A percentile compares a stretch with the other conserved stretches of the same genome.
phyloP scores from a whole-genome alignment of 2,113 vertebrate genomes.

The Coracopsis vasa region DNA sequence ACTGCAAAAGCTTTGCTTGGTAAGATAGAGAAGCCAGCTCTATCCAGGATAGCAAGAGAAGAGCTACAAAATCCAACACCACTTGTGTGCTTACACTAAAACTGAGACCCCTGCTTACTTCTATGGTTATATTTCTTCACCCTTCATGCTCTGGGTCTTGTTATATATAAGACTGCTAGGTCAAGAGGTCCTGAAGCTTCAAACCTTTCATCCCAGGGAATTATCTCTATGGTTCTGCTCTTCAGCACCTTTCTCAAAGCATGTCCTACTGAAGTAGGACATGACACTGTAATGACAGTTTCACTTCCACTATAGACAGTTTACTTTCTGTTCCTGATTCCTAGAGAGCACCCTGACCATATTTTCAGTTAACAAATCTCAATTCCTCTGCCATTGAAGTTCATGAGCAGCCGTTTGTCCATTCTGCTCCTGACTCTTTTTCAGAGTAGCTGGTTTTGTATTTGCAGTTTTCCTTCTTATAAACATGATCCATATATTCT shows the following conservation, averaged over 20 bases:
- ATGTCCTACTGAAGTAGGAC: not conserved
- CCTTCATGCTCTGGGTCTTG: not conserved
- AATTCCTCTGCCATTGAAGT: not conserved
- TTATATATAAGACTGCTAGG: not conserved
- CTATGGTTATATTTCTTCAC: not conserved
- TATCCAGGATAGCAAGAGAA: too few species aligned
- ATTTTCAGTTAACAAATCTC: not conserved
- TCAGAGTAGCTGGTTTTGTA: not conserved
- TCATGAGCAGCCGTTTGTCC: not conserved
- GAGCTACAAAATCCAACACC: not conserved
- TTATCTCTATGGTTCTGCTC: not conserved
- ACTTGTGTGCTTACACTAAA: not conserved
- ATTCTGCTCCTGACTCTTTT: not conserved
- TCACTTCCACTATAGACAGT: not conserved
- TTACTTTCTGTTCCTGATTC: not conserved
- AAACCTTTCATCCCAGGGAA: not conserved
- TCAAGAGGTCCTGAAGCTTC: not conserved
- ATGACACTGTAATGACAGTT: not conserved
- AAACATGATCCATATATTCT: not conserved
- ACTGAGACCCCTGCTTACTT: not conserved
- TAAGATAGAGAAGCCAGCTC: not conserved
- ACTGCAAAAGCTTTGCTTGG: not conserved
- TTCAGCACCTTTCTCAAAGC: not conserved
- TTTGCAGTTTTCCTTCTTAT: not conserved
- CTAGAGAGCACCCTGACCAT: not conserved